Conservation (phyloP, 2,113 vertebrate species). For the Varanus salvator region DNA sequence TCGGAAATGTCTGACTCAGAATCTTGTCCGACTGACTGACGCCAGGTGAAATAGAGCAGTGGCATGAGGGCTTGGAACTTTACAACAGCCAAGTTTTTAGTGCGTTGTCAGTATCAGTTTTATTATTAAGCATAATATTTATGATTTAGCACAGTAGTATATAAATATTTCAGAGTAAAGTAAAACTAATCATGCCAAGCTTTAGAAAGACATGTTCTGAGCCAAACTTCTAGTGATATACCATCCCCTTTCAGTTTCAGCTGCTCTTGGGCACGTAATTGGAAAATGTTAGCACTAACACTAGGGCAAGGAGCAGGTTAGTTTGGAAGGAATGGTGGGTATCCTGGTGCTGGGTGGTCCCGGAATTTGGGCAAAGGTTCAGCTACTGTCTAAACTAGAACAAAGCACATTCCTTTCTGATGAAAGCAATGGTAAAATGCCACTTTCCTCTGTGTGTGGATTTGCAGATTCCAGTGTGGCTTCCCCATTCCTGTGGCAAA, state of each 20-base stretch:
- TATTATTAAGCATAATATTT: constrained; percentile 30
- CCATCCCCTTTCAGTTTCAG: not conserved
- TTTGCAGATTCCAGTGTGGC: not conserved
- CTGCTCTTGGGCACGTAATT: not conserved
- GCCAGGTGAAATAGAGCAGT: fast-evolving
- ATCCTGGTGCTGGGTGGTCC: not conserved
- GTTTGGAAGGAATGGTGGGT: not conserved
- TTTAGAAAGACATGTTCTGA: constrained; percentile 6
- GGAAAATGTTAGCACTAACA: not conserved
- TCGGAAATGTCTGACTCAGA: fast-evolving
- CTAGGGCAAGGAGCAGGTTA: not conserved
- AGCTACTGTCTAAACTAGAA: not conserved
- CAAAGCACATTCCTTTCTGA: not conserved
- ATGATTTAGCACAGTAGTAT: constrained; percentile 6
- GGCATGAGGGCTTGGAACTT: constrained; percentile 1
- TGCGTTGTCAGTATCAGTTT: constrained; percentile 17
- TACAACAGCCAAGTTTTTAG: not conserved
- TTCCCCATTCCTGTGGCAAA: not conserved
- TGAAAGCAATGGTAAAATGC: not conserved
- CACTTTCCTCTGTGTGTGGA: not conserved
- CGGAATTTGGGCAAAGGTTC: not conserved
- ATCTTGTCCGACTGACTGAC: not conserved
- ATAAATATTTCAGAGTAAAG: constrained; percentile 31
- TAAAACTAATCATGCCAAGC: constrained; percentile 33
- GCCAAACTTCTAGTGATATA: not conserved